Base-by-base conservation (phyloP, 2,797 vertebrate genomes). In the Lepidocolaptes lacrymiger region DNA sequence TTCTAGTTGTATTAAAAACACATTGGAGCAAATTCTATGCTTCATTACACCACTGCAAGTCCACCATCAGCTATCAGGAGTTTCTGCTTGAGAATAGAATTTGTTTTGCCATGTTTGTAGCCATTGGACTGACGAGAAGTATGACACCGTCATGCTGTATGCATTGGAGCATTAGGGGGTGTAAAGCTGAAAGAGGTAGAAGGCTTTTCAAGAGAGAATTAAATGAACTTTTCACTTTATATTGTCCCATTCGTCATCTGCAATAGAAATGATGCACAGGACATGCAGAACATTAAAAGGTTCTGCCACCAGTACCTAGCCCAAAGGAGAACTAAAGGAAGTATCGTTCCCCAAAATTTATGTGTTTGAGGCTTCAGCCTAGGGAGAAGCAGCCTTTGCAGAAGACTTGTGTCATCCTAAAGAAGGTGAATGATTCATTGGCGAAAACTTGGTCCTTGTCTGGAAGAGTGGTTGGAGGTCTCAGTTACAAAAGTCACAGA, bases 1-100 rank as follows among this genome's bases (percentile, higher is more conserved):
- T 61, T 62, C 72, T 72, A 32, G 52, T 66, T 92, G 63, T 94
- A 94, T 91, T 91, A 94, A 96, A 96, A 96, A 16, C 89, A 96
- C 49, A 94, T 87, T 93, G 80, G 49, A 86, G 51, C 61, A 82
- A 85, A 85, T 89, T 94, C 85, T 91, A 14, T 51, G 68, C 27
- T 56, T 93, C 55, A 71, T 85, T 89, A 89, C 26, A 1, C 74
- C 67, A 77, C 54, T 85, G 56, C 26, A 85, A 93, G 61, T 87
- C 67, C 73, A 67, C 37, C 41, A 49, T 58, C 54, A 90, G 46
- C 49, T 87, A 89, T 82, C 93, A 79, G 54, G 24, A 93, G n/a
- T 43, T 71, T 54, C 24, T 85, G 51, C 75, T 59, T 34, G 61
- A 68, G 24, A 94, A 36, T 4, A 27, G 30, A 82, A 69, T 56